These are phyloP conservation scores for Notolabrus celidotus DNA, from an alignment of 2,797 vertebrate species.

Conservation along the genomic window DNA sequence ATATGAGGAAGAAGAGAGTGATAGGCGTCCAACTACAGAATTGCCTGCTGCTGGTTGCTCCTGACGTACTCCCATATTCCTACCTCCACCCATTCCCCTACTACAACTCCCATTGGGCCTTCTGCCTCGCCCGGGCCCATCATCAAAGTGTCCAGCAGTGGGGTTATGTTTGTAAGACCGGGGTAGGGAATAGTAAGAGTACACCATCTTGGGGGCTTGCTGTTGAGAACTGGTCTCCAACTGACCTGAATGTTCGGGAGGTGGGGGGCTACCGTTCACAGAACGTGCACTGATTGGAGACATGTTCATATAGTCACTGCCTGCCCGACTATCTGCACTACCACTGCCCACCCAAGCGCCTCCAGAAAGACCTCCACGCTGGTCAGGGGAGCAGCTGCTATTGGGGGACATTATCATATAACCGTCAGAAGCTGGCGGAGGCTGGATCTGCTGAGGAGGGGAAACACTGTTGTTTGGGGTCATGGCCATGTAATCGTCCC, in stretches of 20 bases:
- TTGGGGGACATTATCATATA: constrained; percentile 90
- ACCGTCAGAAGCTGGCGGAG: constrained; percentile 77
- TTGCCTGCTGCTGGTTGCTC: constrained; percentile 57
- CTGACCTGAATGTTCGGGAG: constrained; percentile 53
- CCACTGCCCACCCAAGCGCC: constrained; percentile 79
- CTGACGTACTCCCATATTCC: constrained; percentile 60
- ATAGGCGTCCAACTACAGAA: constrained; percentile 70
- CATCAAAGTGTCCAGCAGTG: constrained; percentile 78
- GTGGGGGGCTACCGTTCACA: constrained; percentile 80
- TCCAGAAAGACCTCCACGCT: constrained; percentile 75
- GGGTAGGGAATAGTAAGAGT: constrained; percentile 86
- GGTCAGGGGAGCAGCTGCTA: constrained; percentile 85
- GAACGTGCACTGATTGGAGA: constrained; percentile 85
- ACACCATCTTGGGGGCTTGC: constrained; percentile 84
- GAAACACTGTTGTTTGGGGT: constrained; percentile 86
- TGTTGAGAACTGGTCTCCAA: constrained; percentile 75
- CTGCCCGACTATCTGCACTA: constrained; percentile 81
- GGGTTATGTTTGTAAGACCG: constrained; percentile 85
- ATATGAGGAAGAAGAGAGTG: constrained; percentile 85
- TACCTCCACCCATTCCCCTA: constrained; percentile 61
- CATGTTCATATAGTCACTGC: constrained; percentile 90
- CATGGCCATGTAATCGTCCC: constrained; percentile 89
- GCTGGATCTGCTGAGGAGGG: constrained; percentile 83
- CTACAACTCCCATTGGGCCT: constrained; percentile 68
- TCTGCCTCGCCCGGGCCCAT: constrained; percentile 71